phyloP scores from a whole-genome alignment of 2,797 vertebrate genomes.

The Sibirionetta formosa region DNA sequence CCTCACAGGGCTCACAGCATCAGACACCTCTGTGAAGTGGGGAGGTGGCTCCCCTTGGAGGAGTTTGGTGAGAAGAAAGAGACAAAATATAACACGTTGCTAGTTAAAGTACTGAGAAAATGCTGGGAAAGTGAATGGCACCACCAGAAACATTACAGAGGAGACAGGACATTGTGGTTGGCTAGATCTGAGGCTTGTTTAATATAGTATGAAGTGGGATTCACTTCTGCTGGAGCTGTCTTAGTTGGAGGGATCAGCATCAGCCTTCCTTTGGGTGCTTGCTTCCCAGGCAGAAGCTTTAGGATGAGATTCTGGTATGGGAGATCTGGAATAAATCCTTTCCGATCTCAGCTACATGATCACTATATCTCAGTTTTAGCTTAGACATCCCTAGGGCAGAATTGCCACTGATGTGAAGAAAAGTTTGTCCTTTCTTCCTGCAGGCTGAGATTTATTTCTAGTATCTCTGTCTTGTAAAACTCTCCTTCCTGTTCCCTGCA shows the following conservation, averaged over 20 bases:
- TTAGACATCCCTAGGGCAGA: not conserved
- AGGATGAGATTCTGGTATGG: not conserved
- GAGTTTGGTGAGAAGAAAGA: not conserved
- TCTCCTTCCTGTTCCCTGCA: not conserved
- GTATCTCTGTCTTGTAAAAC: not conserved
- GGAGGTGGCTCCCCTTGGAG: not conserved
- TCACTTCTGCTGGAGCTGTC: not conserved
- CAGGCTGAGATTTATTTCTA: not conserved
- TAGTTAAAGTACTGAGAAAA: not conserved
- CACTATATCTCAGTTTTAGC: not conserved
- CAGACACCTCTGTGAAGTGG: not conserved
- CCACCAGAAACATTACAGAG: not conserved
- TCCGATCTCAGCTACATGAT: not conserved
- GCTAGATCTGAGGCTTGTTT: not conserved
- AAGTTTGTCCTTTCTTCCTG: not conserved
- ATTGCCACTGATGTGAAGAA: not conserved
- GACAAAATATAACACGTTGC: not conserved
- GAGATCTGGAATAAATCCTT: not conserved
- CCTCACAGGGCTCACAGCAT: not conserved
- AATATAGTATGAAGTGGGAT: not conserved
- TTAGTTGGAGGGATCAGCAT: not conserved
- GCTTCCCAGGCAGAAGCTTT: not conserved
- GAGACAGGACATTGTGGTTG: not conserved
- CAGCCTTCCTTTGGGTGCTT: not conserved
- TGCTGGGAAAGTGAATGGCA: not conserved